A percentile compares a stretch with the other conserved stretches of the same genome.
Evolutionary conservation across 1,140 invertebrate species (phyloP).

Genomic region (Cepaea nemoralis): DNA sequence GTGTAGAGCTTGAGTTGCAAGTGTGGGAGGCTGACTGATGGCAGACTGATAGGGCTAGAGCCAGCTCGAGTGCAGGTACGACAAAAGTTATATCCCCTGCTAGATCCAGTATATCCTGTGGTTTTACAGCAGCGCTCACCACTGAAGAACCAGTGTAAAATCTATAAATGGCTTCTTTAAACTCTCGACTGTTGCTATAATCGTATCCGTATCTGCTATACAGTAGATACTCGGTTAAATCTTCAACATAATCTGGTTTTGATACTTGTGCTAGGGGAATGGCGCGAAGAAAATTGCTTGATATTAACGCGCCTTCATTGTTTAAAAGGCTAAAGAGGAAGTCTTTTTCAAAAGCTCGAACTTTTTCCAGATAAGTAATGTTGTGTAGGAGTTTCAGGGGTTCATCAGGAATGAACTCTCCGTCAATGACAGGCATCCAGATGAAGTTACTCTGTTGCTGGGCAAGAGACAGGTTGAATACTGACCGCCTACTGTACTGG

Average conservation of each 20-base stretch:
- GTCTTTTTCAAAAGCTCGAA: constrained; percentile 18
- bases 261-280: background rate
- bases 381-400: constrained; percentile 21
- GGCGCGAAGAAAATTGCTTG: constrained; percentile 3
- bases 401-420: constrained; percentile 24
- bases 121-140: background rate
- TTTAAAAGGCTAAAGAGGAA: constrained; percentile 26
- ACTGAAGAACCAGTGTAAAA: constrained; percentile 4
- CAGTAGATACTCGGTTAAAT: constrained; percentile 1
- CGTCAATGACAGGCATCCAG: constrained; percentile 28
- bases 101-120: constrained; percentile 16
- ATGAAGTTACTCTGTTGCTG: constrained; percentile 23
- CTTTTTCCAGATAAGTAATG: background rate
- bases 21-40: background rate
- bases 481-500: background rate
- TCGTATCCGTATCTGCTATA: background rate
- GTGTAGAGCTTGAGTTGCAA: background rate
- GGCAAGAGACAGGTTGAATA: constrained; percentile 1
- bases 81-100: constrained; percentile 10
- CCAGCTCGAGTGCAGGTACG: constrained; percentile 23
- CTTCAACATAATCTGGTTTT: background rate
- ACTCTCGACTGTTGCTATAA: background rate
- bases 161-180: background rate
- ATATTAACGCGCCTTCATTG: constrained; percentile 25
- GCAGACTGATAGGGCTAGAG: constrained; percentile 5